Evolutionary conservation across 1,140 invertebrate species (phyloP).

Genomic region (Lithobius niger): DNA sequence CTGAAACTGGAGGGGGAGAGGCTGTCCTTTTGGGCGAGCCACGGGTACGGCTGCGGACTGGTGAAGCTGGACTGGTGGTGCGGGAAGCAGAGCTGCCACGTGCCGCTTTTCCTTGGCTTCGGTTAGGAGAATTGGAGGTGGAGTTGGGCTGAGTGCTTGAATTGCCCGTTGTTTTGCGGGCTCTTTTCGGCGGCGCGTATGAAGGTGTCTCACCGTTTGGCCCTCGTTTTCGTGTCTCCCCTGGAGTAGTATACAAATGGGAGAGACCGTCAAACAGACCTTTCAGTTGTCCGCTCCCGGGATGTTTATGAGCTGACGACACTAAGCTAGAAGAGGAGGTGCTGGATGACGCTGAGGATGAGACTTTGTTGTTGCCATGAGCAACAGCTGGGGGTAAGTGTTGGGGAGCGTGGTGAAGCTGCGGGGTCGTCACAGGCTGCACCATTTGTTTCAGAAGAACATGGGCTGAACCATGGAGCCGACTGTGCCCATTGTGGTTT

Average conservation of each 20-base stretch:
- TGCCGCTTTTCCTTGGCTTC: neutral
- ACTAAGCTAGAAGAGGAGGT: slow-evolving; percentile 23
- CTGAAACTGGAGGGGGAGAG: neutral
- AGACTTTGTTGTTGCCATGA: neutral
- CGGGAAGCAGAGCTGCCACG: slow-evolving; percentile 3
- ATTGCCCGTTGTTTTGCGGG: slow-evolving; percentile 12
- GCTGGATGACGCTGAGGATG: neutral
- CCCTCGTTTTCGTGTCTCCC: slow-evolving; percentile 41
- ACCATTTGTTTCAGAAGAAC: neutral
- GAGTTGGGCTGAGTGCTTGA: neutral
- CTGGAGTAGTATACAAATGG: slow-evolving; percentile 59
- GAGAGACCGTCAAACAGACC: slow-evolving; percentile 71
- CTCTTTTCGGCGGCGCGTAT: slow-evolving; percentile 20
- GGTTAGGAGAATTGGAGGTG: neutral
- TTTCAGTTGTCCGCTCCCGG: slow-evolving; percentile 49
- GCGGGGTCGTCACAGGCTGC: neutral
- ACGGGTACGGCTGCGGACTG: neutral
- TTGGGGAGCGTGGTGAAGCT: neutral
- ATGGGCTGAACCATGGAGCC: too few relatives aligned
- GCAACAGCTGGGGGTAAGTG: neutral
- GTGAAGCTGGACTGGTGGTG: slow-evolving; percentile 10
- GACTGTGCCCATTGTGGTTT: neutral
- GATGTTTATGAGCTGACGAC: slow-evolving; percentile 16
- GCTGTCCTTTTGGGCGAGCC: neutral
- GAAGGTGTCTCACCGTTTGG: slow-evolving; percentile 22